Percentiles rank a stretch among this genome's conserved stretches.
Evolutionary conservation across 2,888 invertebrate genomes (phyloP).

Genomic region (Rhyacophila evoluta): DNA sequence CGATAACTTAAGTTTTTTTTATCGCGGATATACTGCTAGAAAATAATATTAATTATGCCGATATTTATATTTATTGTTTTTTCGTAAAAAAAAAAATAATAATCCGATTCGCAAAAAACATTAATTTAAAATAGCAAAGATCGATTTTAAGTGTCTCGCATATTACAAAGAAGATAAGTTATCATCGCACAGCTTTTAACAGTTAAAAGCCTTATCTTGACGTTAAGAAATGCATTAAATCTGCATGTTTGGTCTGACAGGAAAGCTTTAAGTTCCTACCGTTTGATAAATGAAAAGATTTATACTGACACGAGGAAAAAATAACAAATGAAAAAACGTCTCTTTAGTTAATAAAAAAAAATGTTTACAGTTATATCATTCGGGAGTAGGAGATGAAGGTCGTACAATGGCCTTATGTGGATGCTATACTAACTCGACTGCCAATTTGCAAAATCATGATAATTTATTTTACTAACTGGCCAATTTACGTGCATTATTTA

Average conservation of each 20-base stretch:
- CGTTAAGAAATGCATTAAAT: neutral
- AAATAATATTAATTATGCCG: too few species aligned
- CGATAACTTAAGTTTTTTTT: too few species aligned
- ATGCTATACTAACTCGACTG: neutral
- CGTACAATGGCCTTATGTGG: constrained; percentile 51
- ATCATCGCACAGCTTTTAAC: neutral
- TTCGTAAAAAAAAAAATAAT: too few species aligned
- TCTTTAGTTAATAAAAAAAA: constrained; percentile 27
- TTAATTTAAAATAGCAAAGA: too few species aligned
- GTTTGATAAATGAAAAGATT: constrained; percentile 35
- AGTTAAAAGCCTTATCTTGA: neutral
- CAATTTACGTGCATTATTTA: too few species aligned
- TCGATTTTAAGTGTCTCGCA: too few species aligned
- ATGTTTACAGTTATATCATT: constrained; percentile 50
- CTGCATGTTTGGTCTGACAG: neutral
- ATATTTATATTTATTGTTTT: too few species aligned
- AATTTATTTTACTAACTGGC: too few species aligned
- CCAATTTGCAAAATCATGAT: neutral
- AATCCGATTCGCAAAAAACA: too few species aligned
- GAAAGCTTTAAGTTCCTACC: neutral
- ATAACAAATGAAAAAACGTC: constrained; percentile 36
- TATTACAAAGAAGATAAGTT: too few species aligned
- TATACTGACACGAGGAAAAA: constrained; percentile 30
- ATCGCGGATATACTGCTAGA: too few species aligned
- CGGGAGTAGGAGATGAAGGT: constrained; percentile 50